A percentile compares a stretch with the other conserved stretches of the same genome.
phyloP scores from a whole-genome alignment of 2,797 vertebrate species.

The Acipenser transmontanus region DNA sequence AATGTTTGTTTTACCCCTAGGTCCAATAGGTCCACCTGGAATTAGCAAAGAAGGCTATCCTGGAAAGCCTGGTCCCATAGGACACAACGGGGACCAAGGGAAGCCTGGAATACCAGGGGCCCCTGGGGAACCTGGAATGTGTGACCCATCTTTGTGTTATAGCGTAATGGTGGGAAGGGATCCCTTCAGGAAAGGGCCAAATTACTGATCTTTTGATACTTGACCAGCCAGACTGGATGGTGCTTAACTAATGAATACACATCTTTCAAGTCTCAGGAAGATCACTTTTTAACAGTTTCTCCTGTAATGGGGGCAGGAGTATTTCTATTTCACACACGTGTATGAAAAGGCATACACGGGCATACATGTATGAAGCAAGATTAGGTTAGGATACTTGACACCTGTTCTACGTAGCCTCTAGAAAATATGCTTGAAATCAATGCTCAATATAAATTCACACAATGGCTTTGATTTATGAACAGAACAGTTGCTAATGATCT shows the following conservation, averaged over 20 bases:
- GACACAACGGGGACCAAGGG: constrained; percentile 75
- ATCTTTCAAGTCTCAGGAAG: constrained; percentile 86
- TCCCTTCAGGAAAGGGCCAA: constrained; percentile 91
- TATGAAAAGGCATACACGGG: constrained; percentile 13
- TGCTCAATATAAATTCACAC: too few species aligned
- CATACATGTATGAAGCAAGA: constrained; percentile 9
- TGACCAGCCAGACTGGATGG: constrained; percentile 38
- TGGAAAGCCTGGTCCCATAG: constrained; percentile 75
- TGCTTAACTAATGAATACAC: constrained; percentile 50
- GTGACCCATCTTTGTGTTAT: constrained; percentile 87
- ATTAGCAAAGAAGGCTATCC: constrained; percentile 72
- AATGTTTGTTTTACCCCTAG: constrained; percentile 42
- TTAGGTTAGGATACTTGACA: too few species aligned
- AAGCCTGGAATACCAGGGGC: constrained; percentile 74
- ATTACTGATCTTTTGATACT: constrained; percentile 66
- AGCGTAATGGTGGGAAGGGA: constrained; percentile 77
- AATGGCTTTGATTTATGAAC: too few species aligned
- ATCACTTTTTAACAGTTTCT: constrained; percentile 62
- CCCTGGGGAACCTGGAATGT: constrained; percentile 79
- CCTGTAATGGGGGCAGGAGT: constrained; percentile 59
- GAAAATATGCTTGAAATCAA: too few species aligned
- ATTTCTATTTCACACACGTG: constrained; percentile 55
- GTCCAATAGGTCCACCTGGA: constrained; percentile 78
- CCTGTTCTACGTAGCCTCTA: too few species aligned
- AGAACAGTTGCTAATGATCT: too few species aligned